These are phyloP conservation scores for Nothoprocta pentlandii DNA, from an alignment of 2,113 vertebrate species.

Conservation along the genomic window DNA sequence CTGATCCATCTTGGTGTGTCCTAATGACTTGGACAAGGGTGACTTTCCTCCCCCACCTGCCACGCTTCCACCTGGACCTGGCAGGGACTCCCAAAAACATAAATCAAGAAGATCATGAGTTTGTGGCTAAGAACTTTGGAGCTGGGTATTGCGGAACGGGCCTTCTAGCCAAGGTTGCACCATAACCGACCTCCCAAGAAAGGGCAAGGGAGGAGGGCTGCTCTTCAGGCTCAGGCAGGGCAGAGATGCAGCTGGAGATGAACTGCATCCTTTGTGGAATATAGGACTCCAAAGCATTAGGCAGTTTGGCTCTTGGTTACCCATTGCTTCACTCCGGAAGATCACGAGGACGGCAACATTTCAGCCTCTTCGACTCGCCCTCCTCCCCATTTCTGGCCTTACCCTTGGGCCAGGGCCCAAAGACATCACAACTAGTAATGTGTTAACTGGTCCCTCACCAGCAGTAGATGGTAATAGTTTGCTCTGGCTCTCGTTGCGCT, in stretches of 20 bases:
- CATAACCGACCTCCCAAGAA: neutral
- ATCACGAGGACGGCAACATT: neutral
- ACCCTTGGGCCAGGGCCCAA: neutral
- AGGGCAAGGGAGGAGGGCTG: neutral
- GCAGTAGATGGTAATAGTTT: neutral
- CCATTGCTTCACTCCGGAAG: slow-evolving; percentile 4
- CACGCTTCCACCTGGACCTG: slow-evolving; percentile 26
- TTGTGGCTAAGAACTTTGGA: neutral
- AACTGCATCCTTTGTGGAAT: neutral
- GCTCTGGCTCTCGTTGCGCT: neutral
- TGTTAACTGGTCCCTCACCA: neutral
- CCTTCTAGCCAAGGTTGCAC: neutral
- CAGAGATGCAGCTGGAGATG: neutral
- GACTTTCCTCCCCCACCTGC: neutral
- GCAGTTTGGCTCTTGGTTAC: neutral
- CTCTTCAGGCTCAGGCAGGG: neutral
- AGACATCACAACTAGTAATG: neutral
- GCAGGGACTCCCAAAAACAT: neutral
- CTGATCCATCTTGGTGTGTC: neutral
- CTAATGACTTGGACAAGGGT: neutral
- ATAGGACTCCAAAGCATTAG: neutral
- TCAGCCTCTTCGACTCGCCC: neutral
- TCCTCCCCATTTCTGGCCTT: neutral
- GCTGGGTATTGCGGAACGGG: neutral
- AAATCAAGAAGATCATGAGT: slow-evolving; percentile 4